Evolutionary conservation across 1,140 invertebrate genomes (phyloP).

Genomic region (Drosophila lacertosa): DNA sequence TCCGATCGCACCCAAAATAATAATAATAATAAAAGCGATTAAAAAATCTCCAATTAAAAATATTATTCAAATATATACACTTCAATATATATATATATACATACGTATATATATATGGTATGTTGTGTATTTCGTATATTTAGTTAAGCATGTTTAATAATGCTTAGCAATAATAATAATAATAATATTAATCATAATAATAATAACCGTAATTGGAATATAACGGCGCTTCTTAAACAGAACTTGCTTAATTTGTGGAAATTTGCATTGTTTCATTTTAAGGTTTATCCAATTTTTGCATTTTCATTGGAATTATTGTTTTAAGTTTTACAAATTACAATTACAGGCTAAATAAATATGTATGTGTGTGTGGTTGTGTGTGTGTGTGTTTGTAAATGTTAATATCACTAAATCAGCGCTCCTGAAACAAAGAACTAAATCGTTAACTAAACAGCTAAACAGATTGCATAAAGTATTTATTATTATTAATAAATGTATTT

Average conservation of each 20-base stretch:
- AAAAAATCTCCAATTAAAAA: too few relatives aligned
- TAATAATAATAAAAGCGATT: too few relatives aligned
- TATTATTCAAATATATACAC: background rate
- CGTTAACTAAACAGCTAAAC: conserved; percentile 43
- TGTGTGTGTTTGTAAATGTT: conserved; percentile 70
- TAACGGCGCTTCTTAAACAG: conserved; percentile 42
- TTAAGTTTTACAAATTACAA: conserved; percentile 42
- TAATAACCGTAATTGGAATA: conserved; percentile 61
- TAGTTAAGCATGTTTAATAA: conserved; percentile 77
- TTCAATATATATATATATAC: too few relatives aligned
- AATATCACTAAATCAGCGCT: conserved; percentile 82
- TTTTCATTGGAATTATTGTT: conserved; percentile 42
- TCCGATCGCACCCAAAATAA: too few relatives aligned
- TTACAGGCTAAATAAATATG: conserved; percentile 67
- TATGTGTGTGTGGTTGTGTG: conserved; percentile 31
- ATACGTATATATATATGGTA: conserved; percentile 18
- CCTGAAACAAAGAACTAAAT: conserved; percentile 56
- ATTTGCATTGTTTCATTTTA: conserved; percentile 22
- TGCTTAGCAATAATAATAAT: conserved; percentile 77
- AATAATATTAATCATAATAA: conserved; percentile 49
- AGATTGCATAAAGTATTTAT: conserved; percentile 35
- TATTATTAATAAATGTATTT: conserved; percentile 15
- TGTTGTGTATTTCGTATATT: conserved; percentile 78
- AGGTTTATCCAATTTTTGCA: conserved; percentile 1
- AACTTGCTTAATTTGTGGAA: conserved; percentile 32